A percentile compares a stretch with the other conserved stretches of the same genome.
These are phyloP conservation scores for Sebastes oblongus DNA, from an alignment of 2,797 vertebrate genomes.

Conservation along the genomic window DNA sequence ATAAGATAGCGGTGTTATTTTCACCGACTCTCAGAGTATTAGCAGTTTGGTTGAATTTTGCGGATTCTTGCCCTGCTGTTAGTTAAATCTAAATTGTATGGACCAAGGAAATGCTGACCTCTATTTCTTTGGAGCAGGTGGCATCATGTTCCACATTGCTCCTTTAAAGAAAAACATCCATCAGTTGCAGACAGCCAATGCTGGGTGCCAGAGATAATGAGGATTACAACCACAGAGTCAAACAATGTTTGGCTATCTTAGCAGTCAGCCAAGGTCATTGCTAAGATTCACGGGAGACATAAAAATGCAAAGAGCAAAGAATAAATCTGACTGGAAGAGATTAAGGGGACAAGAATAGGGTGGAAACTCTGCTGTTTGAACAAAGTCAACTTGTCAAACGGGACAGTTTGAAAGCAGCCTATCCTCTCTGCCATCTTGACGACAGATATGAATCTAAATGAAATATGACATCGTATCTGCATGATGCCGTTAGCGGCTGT, in stretches of 20 bases:
- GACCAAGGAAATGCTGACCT: too few species aligned
- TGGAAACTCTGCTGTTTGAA: constrained; percentile 9
- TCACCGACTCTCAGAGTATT: background rate
- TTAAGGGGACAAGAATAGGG: constrained; percentile 13
- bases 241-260: background rate
- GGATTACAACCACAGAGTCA: background rate
- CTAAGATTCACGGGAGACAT: constrained; percentile 1
- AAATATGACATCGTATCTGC: background rate
- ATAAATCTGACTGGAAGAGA: constrained; percentile 22
- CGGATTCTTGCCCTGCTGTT: background rate
- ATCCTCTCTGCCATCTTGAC: background rate
- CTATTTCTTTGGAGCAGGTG: background rate
- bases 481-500: background rate
- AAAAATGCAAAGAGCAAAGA: constrained; percentile 26
- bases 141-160: background rate
- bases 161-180: background rate
- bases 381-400: constrained; percentile 28
- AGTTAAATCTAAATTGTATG: background rate
- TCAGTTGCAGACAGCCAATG: background rate
- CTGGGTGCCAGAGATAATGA: background rate
- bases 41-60: background rate
- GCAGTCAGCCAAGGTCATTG: constrained; percentile 6
- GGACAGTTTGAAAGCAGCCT: constrained; percentile 9
- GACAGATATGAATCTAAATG: constrained; percentile 4
- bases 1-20: background rate